Base-by-base conservation (phyloP, 2,888 invertebrate genomes). In the Galeopsomyia nigrocyanea region DNA sequence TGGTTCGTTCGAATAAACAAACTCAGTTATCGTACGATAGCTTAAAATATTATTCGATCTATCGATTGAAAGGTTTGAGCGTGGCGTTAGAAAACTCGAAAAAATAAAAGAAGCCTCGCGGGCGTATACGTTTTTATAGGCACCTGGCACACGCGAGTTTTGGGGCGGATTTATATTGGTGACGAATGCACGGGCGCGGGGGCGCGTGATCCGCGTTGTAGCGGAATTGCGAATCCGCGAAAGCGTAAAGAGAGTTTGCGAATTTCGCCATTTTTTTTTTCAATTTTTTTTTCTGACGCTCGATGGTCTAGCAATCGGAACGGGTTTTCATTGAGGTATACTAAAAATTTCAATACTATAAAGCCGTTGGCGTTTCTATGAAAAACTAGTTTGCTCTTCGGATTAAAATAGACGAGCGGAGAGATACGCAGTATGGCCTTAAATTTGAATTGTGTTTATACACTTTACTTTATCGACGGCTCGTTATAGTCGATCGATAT, bases 111-210 rank as follows among this genome's bases (percentile, higher is more conserved):
- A 50, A 22, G 47, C 57, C 7, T 56, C 26, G 50, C 26, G 51
- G 22, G 50, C 56, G 17, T 47, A 17, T 49, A 14, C 6, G n/a
- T 39, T 21, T 68, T 6, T 9, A 10, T n/a, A 9, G 26, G 5
- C 50, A 16, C 58, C 2, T 22, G 14, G 21, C 50, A 10, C 47
- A 26, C n/a, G 46, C 55, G 31, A 60, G 60, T 55, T 65, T 55
- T 26, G 16, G 22, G 47, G 61, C 17, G 58, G 53, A 64, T 72
- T 72, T 68, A 60, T 68, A 64, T 72, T 22, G 50, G 47, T 47
- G 68, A 67, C 53, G 57, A 72, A 63, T 72, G 22, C 17, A 50
- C 26, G n/a, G n/a, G n/a, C n/a, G n/a, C n/a, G n/a, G n/a, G n/a
- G n/a, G n/a, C n/a, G 53, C 19, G 62, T 7, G 16, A 39, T 39